Evolutionary conservation across 2,797 vertebrate genomes (phyloP).

Genomic region (Sebastes ruberrimus): DNA sequence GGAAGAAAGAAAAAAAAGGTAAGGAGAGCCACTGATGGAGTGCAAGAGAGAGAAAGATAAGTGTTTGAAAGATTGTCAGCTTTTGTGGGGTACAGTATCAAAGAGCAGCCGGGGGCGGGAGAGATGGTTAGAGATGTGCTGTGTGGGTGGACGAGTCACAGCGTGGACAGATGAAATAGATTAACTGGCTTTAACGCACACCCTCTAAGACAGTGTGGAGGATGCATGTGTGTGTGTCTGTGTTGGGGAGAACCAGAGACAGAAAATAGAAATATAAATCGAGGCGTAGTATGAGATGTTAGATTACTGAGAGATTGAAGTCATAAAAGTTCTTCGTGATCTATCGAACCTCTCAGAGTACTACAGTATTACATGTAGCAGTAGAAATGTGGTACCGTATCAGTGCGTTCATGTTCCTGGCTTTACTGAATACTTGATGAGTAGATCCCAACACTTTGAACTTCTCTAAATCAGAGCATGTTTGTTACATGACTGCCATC

Average conservation of each 20-base stretch:
- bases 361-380: background rate
- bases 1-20: conserved; percentile 7
- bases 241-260: background rate
- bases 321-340: background rate
- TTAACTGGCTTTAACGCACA: conserved; percentile 65
- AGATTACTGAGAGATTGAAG: background rate
- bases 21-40: conserved; percentile 37
- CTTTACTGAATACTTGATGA: conserved; percentile 9
- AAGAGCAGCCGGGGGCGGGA: conserved; percentile 62
- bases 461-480: conserved; percentile 24
- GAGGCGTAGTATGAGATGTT: background rate
- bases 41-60: conserved; percentile 46
- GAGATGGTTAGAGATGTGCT: conserved; percentile 59
- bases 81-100: conserved; percentile 65
- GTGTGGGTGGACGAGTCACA: conserved; percentile 64
- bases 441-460: conserved; percentile 17
- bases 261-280: conserved; percentile 20
- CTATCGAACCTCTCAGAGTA: background rate
- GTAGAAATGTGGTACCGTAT: background rate
- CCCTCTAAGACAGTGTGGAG: conserved; percentile 60
- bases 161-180: conserved; percentile 77
- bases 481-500: conserved; percentile 29
- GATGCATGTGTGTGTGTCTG: background rate
- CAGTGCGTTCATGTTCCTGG: background rate
- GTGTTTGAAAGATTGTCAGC: conserved; percentile 71